Conservation (phyloP, 2,888 invertebrate species). For the Colostygia pectinataria region DNA sequence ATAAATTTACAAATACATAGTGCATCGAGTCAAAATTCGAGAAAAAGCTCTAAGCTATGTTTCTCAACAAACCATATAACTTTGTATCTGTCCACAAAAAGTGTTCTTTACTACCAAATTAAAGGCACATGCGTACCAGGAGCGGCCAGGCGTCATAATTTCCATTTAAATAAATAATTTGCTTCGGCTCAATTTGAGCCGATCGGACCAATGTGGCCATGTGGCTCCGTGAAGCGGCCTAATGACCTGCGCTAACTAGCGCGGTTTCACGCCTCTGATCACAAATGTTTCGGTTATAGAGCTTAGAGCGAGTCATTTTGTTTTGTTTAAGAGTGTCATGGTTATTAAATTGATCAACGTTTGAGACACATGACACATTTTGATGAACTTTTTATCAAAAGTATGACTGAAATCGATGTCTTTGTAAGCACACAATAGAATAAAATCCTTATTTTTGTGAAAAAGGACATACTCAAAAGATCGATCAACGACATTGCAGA, state of each 20-base stretch:
- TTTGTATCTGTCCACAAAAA: conserved; percentile 55
- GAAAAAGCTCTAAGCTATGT: not conserved
- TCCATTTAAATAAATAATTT: conserved; percentile 81
- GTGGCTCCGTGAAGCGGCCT: conserved; percentile 66
- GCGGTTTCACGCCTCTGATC: conserved; percentile 76
- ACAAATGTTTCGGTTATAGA: conserved; percentile 32
- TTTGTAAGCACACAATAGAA: no score
- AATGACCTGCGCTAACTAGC: conserved; percentile 71
- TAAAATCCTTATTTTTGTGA: no score
- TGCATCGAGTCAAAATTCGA: not conserved
- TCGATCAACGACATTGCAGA: no score
- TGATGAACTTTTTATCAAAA: no score
- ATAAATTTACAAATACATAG: no score
- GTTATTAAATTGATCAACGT: no score
- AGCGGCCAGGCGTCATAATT: conserved; percentile 57
- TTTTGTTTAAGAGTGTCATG: no score
- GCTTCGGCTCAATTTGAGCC: conserved; percentile 69
- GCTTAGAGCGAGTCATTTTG: no score
- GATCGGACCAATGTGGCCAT: conserved; percentile 52
- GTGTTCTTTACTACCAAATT: conserved; percentile 49
- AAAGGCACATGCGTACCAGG: conserved; percentile 63
- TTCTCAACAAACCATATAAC: conserved; percentile 49
- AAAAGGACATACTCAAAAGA: no score
- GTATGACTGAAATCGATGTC: no score
- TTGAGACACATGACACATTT: no score